Conservation (phyloP, 2,113 vertebrate species). For the Scophthalmus maximus region DNA sequence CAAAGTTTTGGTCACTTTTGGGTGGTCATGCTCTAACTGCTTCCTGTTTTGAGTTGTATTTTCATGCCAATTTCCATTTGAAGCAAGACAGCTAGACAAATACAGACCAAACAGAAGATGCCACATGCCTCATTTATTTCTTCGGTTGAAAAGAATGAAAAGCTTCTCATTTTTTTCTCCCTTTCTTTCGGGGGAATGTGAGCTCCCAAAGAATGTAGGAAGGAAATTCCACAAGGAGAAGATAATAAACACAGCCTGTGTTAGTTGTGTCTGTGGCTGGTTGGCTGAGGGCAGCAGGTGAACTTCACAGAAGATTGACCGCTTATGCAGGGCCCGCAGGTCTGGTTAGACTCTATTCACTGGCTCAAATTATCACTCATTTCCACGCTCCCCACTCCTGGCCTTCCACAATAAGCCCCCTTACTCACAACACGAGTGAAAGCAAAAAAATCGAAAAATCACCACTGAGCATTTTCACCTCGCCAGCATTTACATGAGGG, state of each 20-base stretch:
- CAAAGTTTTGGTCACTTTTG: constrained; percentile 45
- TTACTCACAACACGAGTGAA: constrained; percentile 36
- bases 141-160: constrained; percentile 34
- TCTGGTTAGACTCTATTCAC: constrained; percentile 38
- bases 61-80: constrained; percentile 40
- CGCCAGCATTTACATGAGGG: constrained; percentile 56
- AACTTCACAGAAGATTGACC: constrained; percentile 59
- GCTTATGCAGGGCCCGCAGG: constrained; percentile 55
- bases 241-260: constrained; percentile 75
- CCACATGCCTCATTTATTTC: constrained; percentile 57
- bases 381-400: constrained; percentile 11
- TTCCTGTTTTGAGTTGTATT: constrained; percentile 57
- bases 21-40: constrained; percentile 38
- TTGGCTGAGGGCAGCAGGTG: constrained; percentile 73
- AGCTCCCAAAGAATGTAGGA: constrained; percentile 73
- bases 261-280: constrained; percentile 70
- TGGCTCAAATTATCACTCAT: constrained; percentile 36
- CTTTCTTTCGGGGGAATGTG: constrained; percentile 63
- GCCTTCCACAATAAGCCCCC: constrained; percentile 47
- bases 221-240: constrained; percentile 80
- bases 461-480: constrained; percentile 28
- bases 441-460: constrained; percentile 63
- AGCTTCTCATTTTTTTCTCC: constrained; percentile 3
- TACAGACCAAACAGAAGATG: constrained; percentile 49
- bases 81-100: constrained; percentile 42